Evolutionary conservation across 2,797 vertebrate genomes (phyloP).

Genomic region (Orestias chungarensis): DNA sequence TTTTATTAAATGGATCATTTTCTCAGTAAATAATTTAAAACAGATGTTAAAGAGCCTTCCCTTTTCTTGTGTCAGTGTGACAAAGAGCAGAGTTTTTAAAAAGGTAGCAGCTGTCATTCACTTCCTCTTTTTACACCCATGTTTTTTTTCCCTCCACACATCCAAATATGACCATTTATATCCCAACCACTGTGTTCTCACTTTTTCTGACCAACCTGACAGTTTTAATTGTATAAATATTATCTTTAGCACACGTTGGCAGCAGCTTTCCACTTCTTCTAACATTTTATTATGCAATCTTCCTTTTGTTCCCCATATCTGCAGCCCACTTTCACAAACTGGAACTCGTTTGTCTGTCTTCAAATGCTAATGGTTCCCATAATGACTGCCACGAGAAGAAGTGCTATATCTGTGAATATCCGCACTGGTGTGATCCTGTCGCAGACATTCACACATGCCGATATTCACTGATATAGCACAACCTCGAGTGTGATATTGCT

Average conservation of each 20-base stretch:
- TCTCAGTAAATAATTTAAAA: not conserved
- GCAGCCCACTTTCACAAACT: constrained; percentile 44
- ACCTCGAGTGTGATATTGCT: too few relatives aligned
- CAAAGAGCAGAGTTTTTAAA: not conserved
- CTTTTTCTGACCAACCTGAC: not conserved
- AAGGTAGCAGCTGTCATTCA: not conserved
- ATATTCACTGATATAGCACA: constrained; percentile 64
- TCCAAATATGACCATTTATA: constrained; percentile 5
- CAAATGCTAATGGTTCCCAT: constrained; percentile 57
- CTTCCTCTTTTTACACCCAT: not conserved
- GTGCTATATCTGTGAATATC: too few relatives aligned
- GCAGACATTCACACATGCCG: too few relatives aligned
- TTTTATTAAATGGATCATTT: not conserved
- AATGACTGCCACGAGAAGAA: constrained; percentile 68
- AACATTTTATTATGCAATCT: constrained; percentile 37
- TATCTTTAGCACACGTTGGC: constrained; percentile 16
- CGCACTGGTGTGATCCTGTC: too few relatives aligned
- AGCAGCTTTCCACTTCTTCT: constrained; percentile 8
- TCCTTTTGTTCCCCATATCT: constrained; percentile 25
- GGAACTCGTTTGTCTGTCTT: constrained; percentile 63
- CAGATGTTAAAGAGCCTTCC: not conserved
- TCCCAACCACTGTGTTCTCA: constrained; percentile 1
- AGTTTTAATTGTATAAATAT: constrained; percentile 13
- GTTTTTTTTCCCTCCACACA: not conserved
- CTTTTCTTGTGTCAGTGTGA: constrained; percentile 1